Percentiles rank a stretch among this genome's conserved stretches.
Evolutionary conservation across 2,797 vertebrate genomes (phyloP).

Genomic region (Sparus aurata): DNA sequence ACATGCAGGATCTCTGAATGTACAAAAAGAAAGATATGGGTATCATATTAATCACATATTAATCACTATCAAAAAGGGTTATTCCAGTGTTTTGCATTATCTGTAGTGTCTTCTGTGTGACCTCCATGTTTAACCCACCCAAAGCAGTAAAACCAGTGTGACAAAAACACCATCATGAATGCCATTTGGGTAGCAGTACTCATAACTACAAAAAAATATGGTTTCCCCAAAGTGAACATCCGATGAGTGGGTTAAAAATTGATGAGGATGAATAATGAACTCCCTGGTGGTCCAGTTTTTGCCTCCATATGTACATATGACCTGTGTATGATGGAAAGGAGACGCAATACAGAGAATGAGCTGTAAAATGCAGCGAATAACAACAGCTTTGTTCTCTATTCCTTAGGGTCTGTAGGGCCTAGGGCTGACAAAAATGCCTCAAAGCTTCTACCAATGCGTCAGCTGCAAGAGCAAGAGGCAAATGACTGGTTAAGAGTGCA

Average conservation of each 20-base stretch:
- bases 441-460: too few relatives aligned
- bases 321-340: neutral
- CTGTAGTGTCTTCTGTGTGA: neutral
- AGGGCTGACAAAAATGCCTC: too few relatives aligned
- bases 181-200: neutral
- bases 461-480: too few relatives aligned
- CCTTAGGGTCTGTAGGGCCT: neutral
- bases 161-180: neutral
- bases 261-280: neutral
- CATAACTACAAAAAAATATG: neutral
- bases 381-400: neutral
- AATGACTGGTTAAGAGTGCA: too few relatives aligned
- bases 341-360: neutral
- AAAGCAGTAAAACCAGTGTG: neutral
- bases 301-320: neutral
- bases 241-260: neutral
- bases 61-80: neutral
- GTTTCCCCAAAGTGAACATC: neutral
- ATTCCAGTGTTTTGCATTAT: neutral
- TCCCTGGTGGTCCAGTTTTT: neutral
- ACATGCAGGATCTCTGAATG: neutral
- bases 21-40: neutral
- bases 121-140: neutral
- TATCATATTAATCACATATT: neutral
- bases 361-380: neutral